A percentile compares a stretch with the other conserved stretches of the same genome.
Conservation (phyloP, 92 coral and sea anemone genomes). For the Blastomussa wellsi region DNA sequence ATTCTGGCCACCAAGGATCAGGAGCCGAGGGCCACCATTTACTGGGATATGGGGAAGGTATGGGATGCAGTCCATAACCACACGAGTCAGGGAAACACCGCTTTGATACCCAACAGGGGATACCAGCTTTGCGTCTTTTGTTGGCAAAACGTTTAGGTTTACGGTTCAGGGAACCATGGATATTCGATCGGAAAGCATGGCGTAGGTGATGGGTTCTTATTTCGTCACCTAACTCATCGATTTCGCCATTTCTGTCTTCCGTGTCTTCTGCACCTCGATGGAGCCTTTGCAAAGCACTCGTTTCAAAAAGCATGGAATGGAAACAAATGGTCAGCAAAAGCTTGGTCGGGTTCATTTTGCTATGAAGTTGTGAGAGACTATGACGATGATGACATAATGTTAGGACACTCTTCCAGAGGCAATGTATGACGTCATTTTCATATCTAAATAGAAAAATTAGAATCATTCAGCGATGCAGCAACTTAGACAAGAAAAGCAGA, state of each 20-base stretch:
- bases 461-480: not conserved
- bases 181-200: not conserved
- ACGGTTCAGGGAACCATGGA: not conserved
- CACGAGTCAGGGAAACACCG: not conserved
- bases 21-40: conserved; percentile 3
- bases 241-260: not conserved
- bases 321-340: conserved; percentile 16
- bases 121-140: not conserved
- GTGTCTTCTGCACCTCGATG: not conserved
- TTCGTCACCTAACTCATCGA: not conserved
- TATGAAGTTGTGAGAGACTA: not conserved
- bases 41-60: not conserved
- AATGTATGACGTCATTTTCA: not conserved
- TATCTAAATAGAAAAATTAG: not conserved
- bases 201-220: not conserved
- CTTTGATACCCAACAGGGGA: not conserved
- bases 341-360: not conserved
- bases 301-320: not conserved
- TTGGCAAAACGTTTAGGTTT: not conserved
- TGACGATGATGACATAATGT: conserved; percentile 13
- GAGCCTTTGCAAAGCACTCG: not conserved
- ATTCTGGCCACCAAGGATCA: conserved; percentile 20
- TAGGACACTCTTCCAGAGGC: not conserved
- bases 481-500: not conserved
- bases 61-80: not conserved